Base-by-base conservation (phyloP, 2,888 invertebrate species). In the Xanthia togata region DNA sequence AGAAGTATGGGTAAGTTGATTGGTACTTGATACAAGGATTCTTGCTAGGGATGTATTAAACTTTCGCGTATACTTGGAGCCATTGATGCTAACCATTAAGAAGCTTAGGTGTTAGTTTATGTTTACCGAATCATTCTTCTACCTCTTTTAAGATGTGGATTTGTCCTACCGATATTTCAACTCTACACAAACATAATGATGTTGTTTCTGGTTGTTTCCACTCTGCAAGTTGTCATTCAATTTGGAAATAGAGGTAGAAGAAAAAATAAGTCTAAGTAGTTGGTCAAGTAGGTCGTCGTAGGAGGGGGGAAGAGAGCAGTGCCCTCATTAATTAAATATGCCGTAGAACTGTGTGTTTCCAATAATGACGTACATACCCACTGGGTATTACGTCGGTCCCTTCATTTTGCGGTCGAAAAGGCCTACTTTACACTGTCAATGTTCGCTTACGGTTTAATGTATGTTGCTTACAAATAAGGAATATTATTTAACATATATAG, bases 301-400 rank as follows among this genome's bases (percentile, higher is more conserved):
- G 44, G 20, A 50, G 8, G 14, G 26, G 12, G 35, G 23, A 64
- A n/a, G n/a, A n/a, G 41, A 65, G 31, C 26, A 81, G n/a, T 68
- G 76, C 50, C 62, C 67, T 55, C 41, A 26, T 76, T 67, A 44
- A 76, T 50, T 23, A 23, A 31, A n/a, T 44, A 23, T 2, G 20
- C 17, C 53, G 11, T 44, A 17, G 31, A 50, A 35, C 44, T n/a
- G 60, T 53, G 75, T 81, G 35, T 65, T 26, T 20, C 47, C 23
- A 63, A 41, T 23, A 41, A 70, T 83, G 83, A 83, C 78, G 83
- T 78, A 55, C 23, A 20, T 8, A 69, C 59, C 67, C 63, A 59
- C 79, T 47, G 57, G 14, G 41, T 67, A 67, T 78, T 70, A 83
- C 78, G 80, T 78, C 20, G 12, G 23, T 63, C 68, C 44, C 74